A percentile compares a stretch with the other conserved stretches of the same genome.
These are phyloP conservation scores for Psix sp. DNA, from an alignment of 1,140 invertebrate species.

Conservation along the genomic window DNA sequence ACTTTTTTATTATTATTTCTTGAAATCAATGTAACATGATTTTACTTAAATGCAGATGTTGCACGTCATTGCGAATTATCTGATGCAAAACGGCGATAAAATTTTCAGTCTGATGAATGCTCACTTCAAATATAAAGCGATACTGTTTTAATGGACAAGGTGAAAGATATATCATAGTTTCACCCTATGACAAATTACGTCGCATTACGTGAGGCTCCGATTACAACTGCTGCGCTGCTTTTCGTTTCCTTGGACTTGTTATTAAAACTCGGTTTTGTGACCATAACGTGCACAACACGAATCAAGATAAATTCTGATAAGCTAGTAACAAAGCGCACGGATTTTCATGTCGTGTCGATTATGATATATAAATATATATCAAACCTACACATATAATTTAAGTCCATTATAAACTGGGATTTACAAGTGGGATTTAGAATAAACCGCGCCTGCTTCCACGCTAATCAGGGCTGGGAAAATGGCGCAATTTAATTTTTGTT, in stretches of 20 bases:
- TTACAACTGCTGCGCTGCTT: slow-evolving; percentile 9
- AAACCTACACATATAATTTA: too few relatives aligned
- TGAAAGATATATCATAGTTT: neutral
- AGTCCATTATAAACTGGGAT: neutral
- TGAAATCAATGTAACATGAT: too few relatives aligned
- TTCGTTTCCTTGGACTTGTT: slow-evolving; percentile 44
- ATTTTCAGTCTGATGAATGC: neutral
- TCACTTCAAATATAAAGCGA: too few relatives aligned
- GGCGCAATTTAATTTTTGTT: neutral
- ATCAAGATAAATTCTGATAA: slow-evolving; percentile 51
- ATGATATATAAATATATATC: slow-evolving; percentile 25
- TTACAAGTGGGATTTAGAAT: neutral
- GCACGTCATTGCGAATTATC: too few relatives aligned
- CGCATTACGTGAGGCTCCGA: slow-evolving; percentile 1
- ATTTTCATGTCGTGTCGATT: slow-evolving; percentile 61
- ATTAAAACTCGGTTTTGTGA: slow-evolving; percentile 33
- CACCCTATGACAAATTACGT: neutral
- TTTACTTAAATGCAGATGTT: too few relatives aligned
- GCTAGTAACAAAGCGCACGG: slow-evolving; percentile 31
- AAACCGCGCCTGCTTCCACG: neutral
- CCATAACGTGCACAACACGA: slow-evolving; percentile 28
- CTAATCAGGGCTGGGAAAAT: too few relatives aligned
- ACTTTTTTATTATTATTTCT: too few relatives aligned
- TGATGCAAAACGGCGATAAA: too few relatives aligned
- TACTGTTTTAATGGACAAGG: too few relatives aligned